phyloP scores from a whole-genome alignment of 2,113 vertebrate genomes.

The Saguinus imperator region DNA sequence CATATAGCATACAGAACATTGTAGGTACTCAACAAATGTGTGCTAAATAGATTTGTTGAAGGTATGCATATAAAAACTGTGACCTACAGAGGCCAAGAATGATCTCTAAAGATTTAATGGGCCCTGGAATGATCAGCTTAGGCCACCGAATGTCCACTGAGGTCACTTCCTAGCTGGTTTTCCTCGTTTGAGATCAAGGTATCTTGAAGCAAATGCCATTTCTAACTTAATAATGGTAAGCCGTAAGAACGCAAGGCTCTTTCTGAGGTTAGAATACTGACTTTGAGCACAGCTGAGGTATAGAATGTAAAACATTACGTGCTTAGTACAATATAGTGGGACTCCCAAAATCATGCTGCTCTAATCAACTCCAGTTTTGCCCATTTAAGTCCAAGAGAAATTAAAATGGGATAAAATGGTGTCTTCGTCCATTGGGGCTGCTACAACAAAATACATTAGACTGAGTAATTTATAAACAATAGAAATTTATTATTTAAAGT shows the following conservation, averaged over 20 bases:
- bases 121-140: background rate
- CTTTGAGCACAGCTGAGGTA: background rate
- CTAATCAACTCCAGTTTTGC: background rate
- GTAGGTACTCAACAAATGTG: background rate
- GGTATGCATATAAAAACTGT: background rate
- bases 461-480: background rate
- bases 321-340: background rate
- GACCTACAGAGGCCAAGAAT: background rate
- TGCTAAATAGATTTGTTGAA: conserved; percentile 1
- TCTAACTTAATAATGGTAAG: background rate
- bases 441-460: background rate
- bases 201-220: background rate
- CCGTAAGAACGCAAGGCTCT: background rate
- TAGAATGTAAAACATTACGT: background rate
- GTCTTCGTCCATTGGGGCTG: background rate
- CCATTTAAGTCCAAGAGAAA: background rate
- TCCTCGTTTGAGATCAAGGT: background rate
- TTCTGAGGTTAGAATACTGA: background rate
- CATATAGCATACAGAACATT: background rate
- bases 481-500: background rate
- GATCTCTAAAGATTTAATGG: background rate
- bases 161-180: background rate
- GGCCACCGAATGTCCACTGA: background rate
- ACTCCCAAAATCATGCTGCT: background rate
- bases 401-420: background rate